phyloP scores from a whole-genome alignment of 2,113 vertebrate species.

The Cynocephalus volans region DNA sequence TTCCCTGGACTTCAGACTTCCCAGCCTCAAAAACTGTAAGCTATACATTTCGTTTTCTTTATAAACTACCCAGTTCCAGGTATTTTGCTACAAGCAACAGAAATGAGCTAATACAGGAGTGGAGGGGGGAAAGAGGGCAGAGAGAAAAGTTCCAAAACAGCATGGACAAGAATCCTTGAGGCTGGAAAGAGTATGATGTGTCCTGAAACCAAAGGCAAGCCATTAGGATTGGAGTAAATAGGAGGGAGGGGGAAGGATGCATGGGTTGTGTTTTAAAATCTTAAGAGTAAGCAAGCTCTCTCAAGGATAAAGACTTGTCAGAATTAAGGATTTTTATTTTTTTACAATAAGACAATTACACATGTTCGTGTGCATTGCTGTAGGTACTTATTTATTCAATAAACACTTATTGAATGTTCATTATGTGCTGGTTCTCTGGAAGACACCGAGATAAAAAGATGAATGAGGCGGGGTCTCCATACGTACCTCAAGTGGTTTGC shows the following conservation, averaged over 20 bases:
- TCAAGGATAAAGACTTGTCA: background rate
- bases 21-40: too few relatives aligned
- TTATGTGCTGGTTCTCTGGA: background rate
- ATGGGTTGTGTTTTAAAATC: slow-evolving; percentile 6
- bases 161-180: background rate
- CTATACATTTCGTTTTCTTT: too few relatives aligned
- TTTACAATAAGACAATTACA: background rate
- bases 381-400: background rate
- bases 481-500: background rate
- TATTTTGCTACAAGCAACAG: too few relatives aligned
- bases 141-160: background rate
- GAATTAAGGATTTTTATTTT: background rate
- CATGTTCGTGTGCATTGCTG: background rate
- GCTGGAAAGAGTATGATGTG: background rate
- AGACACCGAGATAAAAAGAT: background rate
- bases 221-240: background rate
- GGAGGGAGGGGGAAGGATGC: fast-evolving
- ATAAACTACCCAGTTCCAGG: too few relatives aligned
- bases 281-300: background rate
- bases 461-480: background rate
- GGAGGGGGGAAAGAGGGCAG: background rate
- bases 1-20: too few relatives aligned
- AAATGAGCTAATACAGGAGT: too few relatives aligned
- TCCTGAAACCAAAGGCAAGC: background rate
- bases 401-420: background rate